Percentiles rank a stretch among this genome's conserved stretches.
Evolutionary conservation across 2,888 invertebrate species (phyloP).

Genomic region (Nymphalis polychloros): DNA sequence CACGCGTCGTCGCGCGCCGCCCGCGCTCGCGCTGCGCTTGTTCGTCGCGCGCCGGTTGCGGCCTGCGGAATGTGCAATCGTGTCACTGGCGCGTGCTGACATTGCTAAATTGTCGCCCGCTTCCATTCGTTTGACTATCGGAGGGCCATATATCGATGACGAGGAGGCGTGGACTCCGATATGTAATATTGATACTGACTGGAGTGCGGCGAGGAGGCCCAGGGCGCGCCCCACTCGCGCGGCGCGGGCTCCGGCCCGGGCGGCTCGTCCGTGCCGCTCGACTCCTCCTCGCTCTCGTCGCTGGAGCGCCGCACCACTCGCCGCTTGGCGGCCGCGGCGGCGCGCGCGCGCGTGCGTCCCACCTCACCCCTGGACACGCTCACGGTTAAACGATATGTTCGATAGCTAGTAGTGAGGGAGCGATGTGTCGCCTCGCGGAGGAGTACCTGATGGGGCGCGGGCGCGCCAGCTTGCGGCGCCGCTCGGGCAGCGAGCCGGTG

Average conservation of each 20-base stretch:
- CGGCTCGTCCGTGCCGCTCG: slow-evolving; percentile 74
- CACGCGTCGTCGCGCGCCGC: slow-evolving; percentile 66
- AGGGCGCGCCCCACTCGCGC: slow-evolving; percentile 79
- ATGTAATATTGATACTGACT: slow-evolving; percentile 52
- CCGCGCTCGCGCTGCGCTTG: slow-evolving; percentile 76
- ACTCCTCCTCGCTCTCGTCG: slow-evolving; percentile 77
- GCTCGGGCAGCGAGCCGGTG: slow-evolving; percentile 72
- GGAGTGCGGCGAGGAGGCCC: slow-evolving; percentile 75
- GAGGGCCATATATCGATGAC: no score
- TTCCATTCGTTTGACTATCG: no score
- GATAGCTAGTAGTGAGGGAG: neutral
- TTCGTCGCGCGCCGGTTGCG: slow-evolving; percentile 69
- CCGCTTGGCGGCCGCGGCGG: slow-evolving; percentile 61
- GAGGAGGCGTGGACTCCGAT: neutral
- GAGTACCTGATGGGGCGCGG: slow-evolving; percentile 62
- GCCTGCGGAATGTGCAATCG: slow-evolving; percentile 45
- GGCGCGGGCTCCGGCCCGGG: slow-evolving; percentile 76
- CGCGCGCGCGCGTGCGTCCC: slow-evolving; percentile 63
- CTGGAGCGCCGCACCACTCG: slow-evolving; percentile 71
- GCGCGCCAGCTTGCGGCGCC: slow-evolving; percentile 68
- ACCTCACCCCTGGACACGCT: slow-evolving; percentile 51
- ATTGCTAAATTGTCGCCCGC: no score
- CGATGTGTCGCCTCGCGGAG: neutral
- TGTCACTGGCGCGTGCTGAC: neutral
- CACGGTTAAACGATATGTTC: neutral